Evolutionary conservation across 2,888 invertebrate genomes (phyloP).

Genomic region (Malthinus seriepunctatus): DNA sequence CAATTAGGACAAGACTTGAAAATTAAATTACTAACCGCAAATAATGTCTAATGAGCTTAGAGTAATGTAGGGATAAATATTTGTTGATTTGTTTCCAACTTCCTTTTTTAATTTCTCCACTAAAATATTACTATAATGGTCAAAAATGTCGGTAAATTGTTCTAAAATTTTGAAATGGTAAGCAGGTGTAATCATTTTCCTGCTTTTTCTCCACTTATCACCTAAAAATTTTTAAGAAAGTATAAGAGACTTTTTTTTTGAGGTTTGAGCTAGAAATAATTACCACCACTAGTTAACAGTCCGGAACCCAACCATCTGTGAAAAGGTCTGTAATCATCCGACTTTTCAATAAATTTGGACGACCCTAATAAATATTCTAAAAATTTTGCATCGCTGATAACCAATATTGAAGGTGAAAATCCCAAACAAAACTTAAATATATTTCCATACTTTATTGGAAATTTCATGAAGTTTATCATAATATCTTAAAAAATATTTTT

Average conservation of each 20-base stretch:
- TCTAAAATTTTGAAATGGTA: conserved; percentile 77
- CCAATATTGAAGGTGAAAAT: conserved; percentile 3
- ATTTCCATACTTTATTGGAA: conserved; percentile 17
- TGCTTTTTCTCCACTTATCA: conserved; percentile 64
- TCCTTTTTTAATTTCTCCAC: conserved; percentile 56
- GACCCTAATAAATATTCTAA: conserved; percentile 43
- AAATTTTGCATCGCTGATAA: conserved; percentile 25
- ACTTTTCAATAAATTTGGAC: conserved; percentile 43
- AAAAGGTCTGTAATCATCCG: conserved; percentile 44
- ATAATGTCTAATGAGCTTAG: conserved; percentile 64
- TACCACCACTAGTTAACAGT: conserved; percentile 48
- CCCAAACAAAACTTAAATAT: conserved; percentile 30
- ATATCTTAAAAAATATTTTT: neutral
- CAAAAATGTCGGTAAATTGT: conserved; percentile 69
- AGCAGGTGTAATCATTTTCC: conserved; percentile 73
- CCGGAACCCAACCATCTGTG: conserved; percentile 50
- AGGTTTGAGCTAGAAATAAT: too few relatives aligned
- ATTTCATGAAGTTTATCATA: neutral
- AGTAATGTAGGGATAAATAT: conserved; percentile 65
- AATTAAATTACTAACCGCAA: conserved; percentile 61
- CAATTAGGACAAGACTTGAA: too few relatives aligned
- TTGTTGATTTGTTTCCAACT: conserved; percentile 53
- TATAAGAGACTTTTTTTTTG: too few relatives aligned
- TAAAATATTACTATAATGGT: conserved; percentile 63
- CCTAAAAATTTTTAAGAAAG: too few relatives aligned